Evolutionary conservation across 2,113 vertebrate species (phyloP).

Genomic region (Thamnaconus septentrionalis): DNA sequence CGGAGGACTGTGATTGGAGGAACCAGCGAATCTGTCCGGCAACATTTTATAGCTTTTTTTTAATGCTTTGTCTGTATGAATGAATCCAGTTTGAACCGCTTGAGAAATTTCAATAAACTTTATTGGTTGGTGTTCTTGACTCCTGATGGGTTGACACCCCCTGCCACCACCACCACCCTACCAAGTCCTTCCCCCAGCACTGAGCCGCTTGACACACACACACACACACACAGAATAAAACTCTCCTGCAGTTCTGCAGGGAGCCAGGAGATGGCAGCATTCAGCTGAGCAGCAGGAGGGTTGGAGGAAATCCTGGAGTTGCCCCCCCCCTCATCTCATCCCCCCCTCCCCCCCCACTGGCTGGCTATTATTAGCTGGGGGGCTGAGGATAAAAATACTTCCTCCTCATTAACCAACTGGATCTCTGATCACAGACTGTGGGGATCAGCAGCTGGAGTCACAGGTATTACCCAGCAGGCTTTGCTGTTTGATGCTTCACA

Average conservation of each 20-base stretch:
- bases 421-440: slow-evolving; percentile 15
- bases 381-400: slow-evolving; percentile 33
- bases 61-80: not conserved
- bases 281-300: too few relatives aligned
- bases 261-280: too few relatives aligned
- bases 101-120: not conserved
- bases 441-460: not conserved
- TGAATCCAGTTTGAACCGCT: not conserved
- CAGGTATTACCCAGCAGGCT: not conserved
- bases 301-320: too few relatives aligned
- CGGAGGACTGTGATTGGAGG: too few relatives aligned
- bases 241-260: too few relatives aligned
- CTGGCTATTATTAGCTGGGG: slow-evolving; percentile 62
- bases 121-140: not conserved
- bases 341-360: slow-evolving; percentile 5
- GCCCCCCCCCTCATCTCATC: too few relatives aligned
- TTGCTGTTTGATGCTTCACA: not conserved
- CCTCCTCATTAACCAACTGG: slow-evolving; percentile 31
- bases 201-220: too few relatives aligned
- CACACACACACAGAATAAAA: too few relatives aligned
- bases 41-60: slow-evolving; percentile 52
- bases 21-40: slow-evolving; percentile 41
- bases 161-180: too few relatives aligned
- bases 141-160: not conserved
- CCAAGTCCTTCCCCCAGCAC: too few relatives aligned